These are phyloP conservation scores for Chironomus striatipennis DNA, from an alignment of 1,140 invertebrate genomes.

Conservation along the genomic window DNA sequence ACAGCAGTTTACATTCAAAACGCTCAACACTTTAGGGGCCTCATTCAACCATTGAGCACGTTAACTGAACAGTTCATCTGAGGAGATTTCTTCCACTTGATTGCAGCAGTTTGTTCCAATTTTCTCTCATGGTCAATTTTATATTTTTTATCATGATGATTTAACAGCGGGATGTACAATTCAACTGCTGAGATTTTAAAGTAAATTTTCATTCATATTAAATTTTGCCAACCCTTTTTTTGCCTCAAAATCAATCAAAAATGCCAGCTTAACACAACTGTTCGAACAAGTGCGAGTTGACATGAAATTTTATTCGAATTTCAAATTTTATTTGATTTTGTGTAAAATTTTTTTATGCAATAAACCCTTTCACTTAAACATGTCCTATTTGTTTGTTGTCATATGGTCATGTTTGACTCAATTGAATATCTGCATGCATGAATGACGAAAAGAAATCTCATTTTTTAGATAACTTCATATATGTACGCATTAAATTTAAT, in stretches of 20 bases:
- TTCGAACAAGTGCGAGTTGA: background rate
- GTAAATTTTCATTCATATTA: background rate
- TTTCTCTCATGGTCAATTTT: conserved; percentile 1
- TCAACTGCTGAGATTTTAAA: background rate
- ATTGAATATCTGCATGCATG: background rate
- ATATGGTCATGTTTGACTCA: conserved; percentile 22
- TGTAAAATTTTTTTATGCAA: conserved; percentile 3
- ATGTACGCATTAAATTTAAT: background rate
- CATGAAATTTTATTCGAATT: too few species aligned
- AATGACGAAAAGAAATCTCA: background rate
- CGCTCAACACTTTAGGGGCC: background rate
- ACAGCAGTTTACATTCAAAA: too few species aligned
- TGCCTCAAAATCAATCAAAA: conserved; percentile 21
- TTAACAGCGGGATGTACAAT: background rate
- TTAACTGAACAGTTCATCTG: background rate
- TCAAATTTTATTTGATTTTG: background rate
- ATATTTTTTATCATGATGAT: background rate
- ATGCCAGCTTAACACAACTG: conserved; percentile 19
- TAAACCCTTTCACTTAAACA: conserved; percentile 2
- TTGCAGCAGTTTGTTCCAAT: conserved; percentile 10
- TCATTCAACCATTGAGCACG: background rate
- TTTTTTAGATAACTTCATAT: too few species aligned
- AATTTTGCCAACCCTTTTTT: background rate
- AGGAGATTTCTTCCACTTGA: conserved; percentile 19
- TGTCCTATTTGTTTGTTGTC: conserved; percentile 8